Conservation (phyloP, 2,113 vertebrate genomes). For the Nannobrachium achirus region DNA sequence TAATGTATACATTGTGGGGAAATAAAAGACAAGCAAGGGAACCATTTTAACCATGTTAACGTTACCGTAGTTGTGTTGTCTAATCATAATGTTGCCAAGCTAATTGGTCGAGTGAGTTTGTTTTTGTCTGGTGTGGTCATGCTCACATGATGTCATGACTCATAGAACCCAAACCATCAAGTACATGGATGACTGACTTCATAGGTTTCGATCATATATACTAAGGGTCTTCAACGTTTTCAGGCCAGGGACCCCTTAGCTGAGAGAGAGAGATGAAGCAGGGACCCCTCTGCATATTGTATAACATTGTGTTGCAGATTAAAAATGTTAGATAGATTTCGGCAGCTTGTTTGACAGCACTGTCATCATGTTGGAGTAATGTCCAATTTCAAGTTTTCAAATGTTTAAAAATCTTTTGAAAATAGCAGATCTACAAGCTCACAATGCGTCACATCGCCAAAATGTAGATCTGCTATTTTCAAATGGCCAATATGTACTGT, state of each 20-base stretch:
- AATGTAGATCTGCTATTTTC: too few species aligned
- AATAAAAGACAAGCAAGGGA: not conserved
- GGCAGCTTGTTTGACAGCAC: not conserved
- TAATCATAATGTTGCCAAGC: not conserved
- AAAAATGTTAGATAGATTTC: too few species aligned
- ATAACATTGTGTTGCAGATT: not conserved
- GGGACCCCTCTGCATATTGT: not conserved
- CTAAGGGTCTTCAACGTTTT: too few species aligned
- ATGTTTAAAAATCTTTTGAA: too few species aligned
- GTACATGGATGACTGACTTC: conserved; percentile 52
- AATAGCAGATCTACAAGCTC: too few species aligned
- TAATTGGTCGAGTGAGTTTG: not conserved
- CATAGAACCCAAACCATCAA: too few species aligned
- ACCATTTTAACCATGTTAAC: not conserved
- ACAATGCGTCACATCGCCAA: too few species aligned
- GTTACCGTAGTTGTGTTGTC: conserved; percentile 5
- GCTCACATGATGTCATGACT: conserved; percentile 59
- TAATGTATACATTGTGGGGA: not conserved
- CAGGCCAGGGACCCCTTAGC: too few species aligned
- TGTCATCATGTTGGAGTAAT: not conserved
- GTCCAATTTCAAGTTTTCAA: too few species aligned
- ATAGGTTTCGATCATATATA: too few species aligned
- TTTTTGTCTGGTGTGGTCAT: conserved; percentile 24
- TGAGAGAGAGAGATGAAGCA: conserved; percentile 13
- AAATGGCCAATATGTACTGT: too few species aligned